A percentile compares a stretch with the other conserved stretches of the same genome.
phyloP scores from a whole-genome alignment of 2,113 vertebrate species.

The Notiomystis cincta region DNA sequence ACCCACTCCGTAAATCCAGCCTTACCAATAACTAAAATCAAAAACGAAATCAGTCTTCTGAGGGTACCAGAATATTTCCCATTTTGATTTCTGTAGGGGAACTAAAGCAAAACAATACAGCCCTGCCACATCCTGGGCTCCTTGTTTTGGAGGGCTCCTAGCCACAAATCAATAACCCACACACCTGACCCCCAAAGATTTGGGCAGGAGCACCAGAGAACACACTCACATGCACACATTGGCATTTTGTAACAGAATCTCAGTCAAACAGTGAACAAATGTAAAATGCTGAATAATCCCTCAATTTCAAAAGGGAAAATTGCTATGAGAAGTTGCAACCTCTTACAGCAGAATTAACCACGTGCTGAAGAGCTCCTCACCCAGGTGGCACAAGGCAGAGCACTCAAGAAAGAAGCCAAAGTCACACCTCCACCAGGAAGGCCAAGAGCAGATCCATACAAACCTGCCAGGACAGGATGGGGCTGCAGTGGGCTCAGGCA shows the following conservation, averaged over 20 bases:
- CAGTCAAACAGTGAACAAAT: background rate
- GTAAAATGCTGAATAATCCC: background rate
- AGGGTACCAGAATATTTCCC: background rate
- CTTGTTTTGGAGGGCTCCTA: background rate
- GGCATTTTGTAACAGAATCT: background rate
- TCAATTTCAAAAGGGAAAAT: background rate
- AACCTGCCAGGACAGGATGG: fast-evolving
- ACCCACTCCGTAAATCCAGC: background rate
- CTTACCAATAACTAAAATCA: background rate
- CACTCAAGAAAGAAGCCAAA: background rate
- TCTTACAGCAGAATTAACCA: background rate
- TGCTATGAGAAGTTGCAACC: background rate
- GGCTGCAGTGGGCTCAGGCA: background rate
- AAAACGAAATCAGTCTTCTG: background rate
- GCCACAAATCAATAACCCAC: background rate
- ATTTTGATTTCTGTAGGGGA: background rate
- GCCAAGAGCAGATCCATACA: fast-evolving
- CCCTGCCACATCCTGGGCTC: background rate
- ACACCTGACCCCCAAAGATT: background rate
- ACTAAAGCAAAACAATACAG: background rate
- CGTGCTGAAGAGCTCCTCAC: fast-evolving
- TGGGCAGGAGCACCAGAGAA: background rate
- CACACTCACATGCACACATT: background rate
- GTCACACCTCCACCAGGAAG: background rate
- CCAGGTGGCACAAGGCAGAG: background rate